These are phyloP conservation scores for Eupeodes luniger DNA, from an alignment of 2,888 invertebrate species.

Conservation along the genomic window DNA sequence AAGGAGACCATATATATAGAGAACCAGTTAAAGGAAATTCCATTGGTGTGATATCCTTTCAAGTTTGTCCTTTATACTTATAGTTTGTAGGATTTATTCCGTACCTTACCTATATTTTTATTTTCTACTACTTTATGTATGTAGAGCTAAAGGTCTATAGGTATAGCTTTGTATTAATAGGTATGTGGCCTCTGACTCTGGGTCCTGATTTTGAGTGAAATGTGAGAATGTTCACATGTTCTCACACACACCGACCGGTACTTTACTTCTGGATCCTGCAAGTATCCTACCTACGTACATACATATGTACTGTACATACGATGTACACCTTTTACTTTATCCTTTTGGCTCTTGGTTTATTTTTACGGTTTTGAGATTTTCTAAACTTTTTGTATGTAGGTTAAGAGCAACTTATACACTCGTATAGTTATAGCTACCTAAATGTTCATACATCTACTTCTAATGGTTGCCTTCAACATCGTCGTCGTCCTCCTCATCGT, in stretches of 20 bases:
- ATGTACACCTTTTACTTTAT: slow-evolving; percentile 16
- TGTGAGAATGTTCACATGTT: slow-evolving; percentile 75
- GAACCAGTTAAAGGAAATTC: slow-evolving; percentile 59
- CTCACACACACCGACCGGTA: slow-evolving; percentile 22
- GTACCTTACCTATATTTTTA: neutral
- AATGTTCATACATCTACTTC: neutral
- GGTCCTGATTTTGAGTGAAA: slow-evolving; percentile 62
- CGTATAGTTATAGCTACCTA: neutral
- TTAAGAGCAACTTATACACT: slow-evolving; percentile 45
- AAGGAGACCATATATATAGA: neutral
- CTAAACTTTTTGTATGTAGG: slow-evolving; percentile 68
- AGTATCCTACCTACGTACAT: neutral
- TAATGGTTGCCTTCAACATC: too few species aligned
- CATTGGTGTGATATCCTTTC: slow-evolving; percentile 72
- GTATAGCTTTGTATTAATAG: neutral
- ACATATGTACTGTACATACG: neutral
- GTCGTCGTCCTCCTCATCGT: neutral
- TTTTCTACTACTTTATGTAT: neutral
- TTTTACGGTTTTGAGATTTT: slow-evolving; percentile 60
- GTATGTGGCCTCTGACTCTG: neutral
- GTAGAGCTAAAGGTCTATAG: neutral
- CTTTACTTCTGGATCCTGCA: neutral
- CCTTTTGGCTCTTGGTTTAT: slow-evolving; percentile 35
- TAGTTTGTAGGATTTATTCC: neutral
- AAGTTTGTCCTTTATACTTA: slow-evolving; percentile 57